phyloP scores from a whole-genome alignment of 1,140 invertebrate species.

The Eufriesea mexicana region DNA sequence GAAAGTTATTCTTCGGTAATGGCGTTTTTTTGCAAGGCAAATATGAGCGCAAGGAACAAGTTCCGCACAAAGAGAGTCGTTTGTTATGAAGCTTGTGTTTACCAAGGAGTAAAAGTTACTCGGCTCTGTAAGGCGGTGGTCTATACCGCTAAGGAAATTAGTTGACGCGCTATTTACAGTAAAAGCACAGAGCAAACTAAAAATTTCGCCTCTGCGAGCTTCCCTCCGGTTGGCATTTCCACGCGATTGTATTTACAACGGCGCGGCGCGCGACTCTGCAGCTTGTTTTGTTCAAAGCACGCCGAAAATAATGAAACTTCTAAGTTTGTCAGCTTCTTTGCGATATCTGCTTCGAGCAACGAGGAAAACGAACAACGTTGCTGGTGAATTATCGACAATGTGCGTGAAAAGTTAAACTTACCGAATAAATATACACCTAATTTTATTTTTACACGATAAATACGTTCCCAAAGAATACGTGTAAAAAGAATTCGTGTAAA shows the following conservation, averaged over 20 bases:
- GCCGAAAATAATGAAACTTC: not conserved
- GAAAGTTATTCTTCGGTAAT: not conserved
- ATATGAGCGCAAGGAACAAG: not conserved
- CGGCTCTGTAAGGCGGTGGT: not conserved
- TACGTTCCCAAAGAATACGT: too few relatives aligned
- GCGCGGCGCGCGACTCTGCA: too few relatives aligned
- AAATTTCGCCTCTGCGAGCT: not conserved
- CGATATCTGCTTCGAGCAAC: not conserved
- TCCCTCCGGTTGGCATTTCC: not conserved
- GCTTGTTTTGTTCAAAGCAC: not conserved
- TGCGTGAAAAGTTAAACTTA: too few relatives aligned
- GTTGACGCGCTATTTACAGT: conserved; percentile 16
- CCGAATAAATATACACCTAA: too few relatives aligned
- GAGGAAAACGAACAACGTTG: too few relatives aligned
- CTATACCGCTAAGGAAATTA: conserved; percentile 21
- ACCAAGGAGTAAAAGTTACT: conserved; percentile 14
- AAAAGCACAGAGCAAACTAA: not conserved
- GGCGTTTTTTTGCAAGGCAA: not conserved
- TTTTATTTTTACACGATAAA: too few relatives aligned
- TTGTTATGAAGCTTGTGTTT: conserved; percentile 22
- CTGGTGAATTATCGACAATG: too few relatives aligned
- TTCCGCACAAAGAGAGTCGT: not conserved
- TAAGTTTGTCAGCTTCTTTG: not conserved
- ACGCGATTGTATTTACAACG: not conserved
- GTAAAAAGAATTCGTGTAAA: too few relatives aligned